Evolutionary conservation across 2,888 invertebrate genomes (phyloP).

Genomic region (Meta bourneti): DNA sequence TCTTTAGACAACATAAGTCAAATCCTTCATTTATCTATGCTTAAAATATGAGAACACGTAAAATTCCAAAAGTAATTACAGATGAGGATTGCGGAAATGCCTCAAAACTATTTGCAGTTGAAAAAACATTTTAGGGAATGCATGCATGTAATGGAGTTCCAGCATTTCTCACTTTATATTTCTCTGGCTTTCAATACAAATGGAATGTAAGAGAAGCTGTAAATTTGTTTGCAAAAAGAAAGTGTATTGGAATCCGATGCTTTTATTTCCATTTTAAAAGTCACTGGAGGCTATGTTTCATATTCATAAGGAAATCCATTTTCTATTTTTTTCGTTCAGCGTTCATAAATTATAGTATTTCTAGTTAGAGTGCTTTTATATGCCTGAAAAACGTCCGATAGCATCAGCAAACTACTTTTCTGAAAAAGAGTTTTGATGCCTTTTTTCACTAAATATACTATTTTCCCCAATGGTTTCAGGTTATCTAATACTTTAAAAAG

Average conservation of each 20-base stretch:
- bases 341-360: not conserved
- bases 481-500: too few relatives aligned
- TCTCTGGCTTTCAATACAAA: not conserved
- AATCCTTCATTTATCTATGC: not conserved
- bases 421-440: too few relatives aligned
- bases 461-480: too few relatives aligned
- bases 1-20: not conserved
- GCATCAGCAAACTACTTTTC: too few relatives aligned
- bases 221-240: not conserved
- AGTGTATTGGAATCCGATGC: conserved; percentile 17
- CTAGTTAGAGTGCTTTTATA: not conserved
- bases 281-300: not conserved
- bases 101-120: not conserved
- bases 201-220: not conserved
- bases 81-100: not conserved
- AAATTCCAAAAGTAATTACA: not conserved
- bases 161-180: not conserved
- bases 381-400: not conserved
- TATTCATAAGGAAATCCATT: not conserved
- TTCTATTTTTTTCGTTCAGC: not conserved
- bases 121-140: not conserved
- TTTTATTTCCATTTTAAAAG: conserved; percentile 8
- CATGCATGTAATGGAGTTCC: not conserved
- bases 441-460: too few relatives aligned
- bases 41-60: not conserved